Conservation (phyloP, 1,140 invertebrate genomes). For the Drosophila ficusphila region DNA sequence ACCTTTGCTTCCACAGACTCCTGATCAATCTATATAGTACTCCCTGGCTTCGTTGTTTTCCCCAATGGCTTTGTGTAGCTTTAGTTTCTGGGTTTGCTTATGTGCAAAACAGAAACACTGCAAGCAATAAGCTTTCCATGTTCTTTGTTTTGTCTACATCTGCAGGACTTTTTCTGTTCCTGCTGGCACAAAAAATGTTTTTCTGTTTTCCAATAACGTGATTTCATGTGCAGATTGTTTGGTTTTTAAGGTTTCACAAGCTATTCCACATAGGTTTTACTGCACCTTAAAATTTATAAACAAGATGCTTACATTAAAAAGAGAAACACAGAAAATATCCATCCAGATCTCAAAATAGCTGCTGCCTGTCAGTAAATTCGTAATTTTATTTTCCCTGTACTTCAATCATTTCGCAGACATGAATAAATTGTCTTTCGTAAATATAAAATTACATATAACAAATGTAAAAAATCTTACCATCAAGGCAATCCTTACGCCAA, state of each 20-base stretch:
- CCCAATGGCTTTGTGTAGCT: slow-evolving; percentile 2
- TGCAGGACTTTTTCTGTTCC: background rate
- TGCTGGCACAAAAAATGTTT: background rate
- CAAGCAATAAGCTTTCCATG: slow-evolving; percentile 11
- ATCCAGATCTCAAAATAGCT: background rate
- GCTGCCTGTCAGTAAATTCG: background rate
- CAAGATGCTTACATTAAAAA: too few species aligned
- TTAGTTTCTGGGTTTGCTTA: slow-evolving; percentile 8
- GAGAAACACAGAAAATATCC: too few species aligned
- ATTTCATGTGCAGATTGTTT: background rate
- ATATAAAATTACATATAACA: too few species aligned
- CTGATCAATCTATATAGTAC: background rate
- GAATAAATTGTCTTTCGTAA: too few species aligned
- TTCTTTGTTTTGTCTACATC: background rate
- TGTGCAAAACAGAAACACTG: slow-evolving; percentile 9
- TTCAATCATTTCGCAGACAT: background rate
- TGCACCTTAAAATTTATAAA: too few species aligned
- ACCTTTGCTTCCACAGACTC: slow-evolving; percentile 13
- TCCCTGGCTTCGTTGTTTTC: slow-evolving; percentile 1
- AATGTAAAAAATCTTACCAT: too few species aligned
- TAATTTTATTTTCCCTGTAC: background rate
- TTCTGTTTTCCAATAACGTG: background rate
- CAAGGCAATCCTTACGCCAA: too few species aligned
- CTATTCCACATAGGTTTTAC: too few species aligned
- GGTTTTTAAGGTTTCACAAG: too few species aligned